phyloP scores from a whole-genome alignment of 2,797 vertebrate species.

The Sebastes vulpes region DNA sequence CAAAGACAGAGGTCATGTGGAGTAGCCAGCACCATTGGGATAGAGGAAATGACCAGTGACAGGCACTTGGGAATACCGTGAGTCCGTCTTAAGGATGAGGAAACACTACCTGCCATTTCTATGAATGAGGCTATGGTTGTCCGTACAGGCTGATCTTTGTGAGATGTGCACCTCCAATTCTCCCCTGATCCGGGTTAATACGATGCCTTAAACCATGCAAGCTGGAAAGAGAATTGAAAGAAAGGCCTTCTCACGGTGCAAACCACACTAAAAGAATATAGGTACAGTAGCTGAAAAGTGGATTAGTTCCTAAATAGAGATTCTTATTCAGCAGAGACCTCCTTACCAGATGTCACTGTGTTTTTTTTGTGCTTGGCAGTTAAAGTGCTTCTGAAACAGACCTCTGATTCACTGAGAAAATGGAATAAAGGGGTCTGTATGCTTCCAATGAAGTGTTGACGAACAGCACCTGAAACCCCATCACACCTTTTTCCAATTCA shows the following conservation, averaged over 20 bases:
- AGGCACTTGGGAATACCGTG: slow-evolving; percentile 14
- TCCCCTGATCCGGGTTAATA: slow-evolving; percentile 12
- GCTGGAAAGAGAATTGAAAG: background rate
- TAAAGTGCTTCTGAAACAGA: background rate
- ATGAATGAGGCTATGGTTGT: slow-evolving; percentile 42
- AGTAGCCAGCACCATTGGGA: slow-evolving; percentile 1
- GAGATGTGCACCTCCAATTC: background rate
- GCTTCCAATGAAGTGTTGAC: background rate
- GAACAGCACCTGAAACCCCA: background rate
- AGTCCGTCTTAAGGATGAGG: slow-evolving; percentile 17
- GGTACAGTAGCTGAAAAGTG: background rate
- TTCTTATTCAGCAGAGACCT: background rate
- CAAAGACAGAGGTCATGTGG: slow-evolving; percentile 22
- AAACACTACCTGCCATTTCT: slow-evolving; percentile 49
- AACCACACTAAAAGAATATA: background rate
- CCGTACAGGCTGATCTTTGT: slow-evolving; percentile 28
- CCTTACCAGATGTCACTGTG: background rate
- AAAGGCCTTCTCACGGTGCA: background rate
- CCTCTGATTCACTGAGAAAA: background rate
- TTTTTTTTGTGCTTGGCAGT: background rate
- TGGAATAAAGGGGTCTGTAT: background rate
- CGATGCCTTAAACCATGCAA: background rate
- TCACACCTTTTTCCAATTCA: background rate
- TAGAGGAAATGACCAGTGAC: slow-evolving; percentile 58
- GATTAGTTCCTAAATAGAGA: background rate